phyloP scores from a whole-genome alignment of 64 coral and sea anemone species.

The Stichodactyla helianthus region DNA sequence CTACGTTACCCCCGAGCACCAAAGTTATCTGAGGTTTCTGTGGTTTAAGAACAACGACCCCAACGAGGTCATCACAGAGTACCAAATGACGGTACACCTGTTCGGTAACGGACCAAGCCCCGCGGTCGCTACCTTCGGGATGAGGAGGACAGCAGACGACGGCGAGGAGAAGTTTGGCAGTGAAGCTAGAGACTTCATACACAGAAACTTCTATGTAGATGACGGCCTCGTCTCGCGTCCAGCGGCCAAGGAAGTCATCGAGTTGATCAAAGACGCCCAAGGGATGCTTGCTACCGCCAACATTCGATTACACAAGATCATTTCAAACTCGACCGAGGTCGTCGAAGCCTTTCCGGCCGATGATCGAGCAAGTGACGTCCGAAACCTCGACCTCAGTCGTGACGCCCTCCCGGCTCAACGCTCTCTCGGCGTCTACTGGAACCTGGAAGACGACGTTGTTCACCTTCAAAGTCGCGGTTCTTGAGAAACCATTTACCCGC shows the following conservation, averaged over 20 bases:
- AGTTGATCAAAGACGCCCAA: slow-evolving; percentile 14
- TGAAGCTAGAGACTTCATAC: background rate
- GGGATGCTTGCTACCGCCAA: background rate
- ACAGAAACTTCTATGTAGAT: slow-evolving; percentile 40
- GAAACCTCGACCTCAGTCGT: too few species aligned
- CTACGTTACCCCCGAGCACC: background rate
- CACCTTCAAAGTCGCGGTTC: slow-evolving; percentile 29
- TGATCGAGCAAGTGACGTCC: too few species aligned
- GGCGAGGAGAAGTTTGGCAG: slow-evolving; percentile 10
- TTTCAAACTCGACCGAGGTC: slow-evolving; percentile 19
- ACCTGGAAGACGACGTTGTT: slow-evolving; percentile 9
- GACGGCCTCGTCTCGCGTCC: slow-evolving; percentile 28
- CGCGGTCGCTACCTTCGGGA: background rate
- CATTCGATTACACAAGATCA: slow-evolving; percentile 3
- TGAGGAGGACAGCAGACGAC: background rate
- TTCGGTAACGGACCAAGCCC: background rate
- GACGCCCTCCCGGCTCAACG: background rate
- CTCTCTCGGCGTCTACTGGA: too few species aligned
- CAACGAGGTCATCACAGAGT: background rate
- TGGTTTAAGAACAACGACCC: slow-evolving; percentile 25
- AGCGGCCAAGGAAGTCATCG: background rate
- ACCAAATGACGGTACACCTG: too few species aligned
- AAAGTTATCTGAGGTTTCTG: slow-evolving; percentile 15
- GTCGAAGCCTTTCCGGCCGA: slow-evolving; percentile 17
- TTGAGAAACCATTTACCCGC: slow-evolving; percentile 38